Base-by-base conservation (phyloP, 1,140 invertebrate genomes). In the Drosophila grimshawi region DNA sequence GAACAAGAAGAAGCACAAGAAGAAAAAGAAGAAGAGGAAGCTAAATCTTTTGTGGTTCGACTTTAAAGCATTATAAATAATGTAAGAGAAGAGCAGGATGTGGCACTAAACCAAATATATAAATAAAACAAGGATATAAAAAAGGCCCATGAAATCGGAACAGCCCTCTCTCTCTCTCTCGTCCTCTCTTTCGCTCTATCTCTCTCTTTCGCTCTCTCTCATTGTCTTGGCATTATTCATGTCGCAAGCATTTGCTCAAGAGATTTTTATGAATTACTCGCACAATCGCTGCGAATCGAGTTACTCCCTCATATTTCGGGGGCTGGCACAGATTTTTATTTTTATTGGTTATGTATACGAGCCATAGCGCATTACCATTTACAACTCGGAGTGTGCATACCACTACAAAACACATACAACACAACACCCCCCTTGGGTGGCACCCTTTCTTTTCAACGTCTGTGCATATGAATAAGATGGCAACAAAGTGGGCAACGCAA, bases 241-340 rank as follows among this genome's bases (percentile, higher is more conserved):
- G 75, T 57, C 79, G 78, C 80, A 78, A 85, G 81, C 78, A 88
- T 88, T 88, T 88, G 83, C 70, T 83, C 77, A 85, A 85, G 77
- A 89, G 80, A 88, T 78, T 88, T 88, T 88, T 89, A 89, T 88
- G 85, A 89, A 89, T 89, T 80, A 85, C 74, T 53, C 49, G 33
- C 43, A 63, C 67, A 63, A 71, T 46, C 46, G 63, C 63, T 61
- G 45, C 76, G 51, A 70, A 53, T 71, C 48, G n/a, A 35, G 46
- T 35, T 48, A 46, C 30, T 41, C 60, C 19, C 64, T 35, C n/a
- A 71, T 76, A 70, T 67, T 61, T 62, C 52, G 63, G 53, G 49
- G 56, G 60, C 72, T 48, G 65, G 68, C 80, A 88, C 83, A 78
- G 83, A 88, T 88, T 88, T 88, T 89, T 83, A 85, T 83, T 83